phyloP scores from a whole-genome alignment of 1,140 invertebrate species.

The Cryptotermes secundus region DNA sequence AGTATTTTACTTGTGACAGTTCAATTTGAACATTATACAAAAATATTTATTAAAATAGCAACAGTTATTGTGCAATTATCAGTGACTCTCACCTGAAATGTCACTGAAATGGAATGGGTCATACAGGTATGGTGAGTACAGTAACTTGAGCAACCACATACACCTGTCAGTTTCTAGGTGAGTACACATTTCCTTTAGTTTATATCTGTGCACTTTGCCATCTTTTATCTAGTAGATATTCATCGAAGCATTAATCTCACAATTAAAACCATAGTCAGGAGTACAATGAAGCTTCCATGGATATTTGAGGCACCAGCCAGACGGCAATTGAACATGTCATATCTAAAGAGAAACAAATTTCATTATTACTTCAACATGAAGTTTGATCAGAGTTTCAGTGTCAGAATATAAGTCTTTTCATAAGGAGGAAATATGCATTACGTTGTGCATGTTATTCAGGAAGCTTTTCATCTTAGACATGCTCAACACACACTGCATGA shows the following conservation, averaged over 20 bases:
- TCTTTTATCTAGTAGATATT: neutral
- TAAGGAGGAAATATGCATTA: too few species aligned
- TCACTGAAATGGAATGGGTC: too few species aligned
- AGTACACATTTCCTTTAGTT: neutral
- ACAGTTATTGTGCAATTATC: too few species aligned
- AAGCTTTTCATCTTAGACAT: too few species aligned
- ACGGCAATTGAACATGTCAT: constrained; percentile 88
- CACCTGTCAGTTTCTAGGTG: too few species aligned
- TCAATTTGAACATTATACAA: neutral
- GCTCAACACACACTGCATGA: too few species aligned
- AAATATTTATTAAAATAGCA: neutral
- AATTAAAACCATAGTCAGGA: constrained; percentile 35
- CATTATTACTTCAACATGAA: too few species aligned
- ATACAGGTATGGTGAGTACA: neutral
- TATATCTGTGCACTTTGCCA: neutral
- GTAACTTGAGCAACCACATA: neutral
- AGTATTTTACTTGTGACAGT: too few species aligned
- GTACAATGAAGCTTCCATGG: constrained; percentile 52
- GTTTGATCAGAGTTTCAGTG: too few species aligned
- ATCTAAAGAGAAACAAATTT: constrained; percentile 52
- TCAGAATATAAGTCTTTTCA: too few species aligned
- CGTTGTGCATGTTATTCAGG: too few species aligned
- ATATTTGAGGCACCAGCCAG: constrained; percentile 74
- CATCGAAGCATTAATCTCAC: neutral
- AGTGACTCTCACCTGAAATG: too few species aligned